Evolutionary conservation across 2,888 invertebrate genomes (phyloP), one percentile per base, ranked within the genome.

Genomic region (Nemotelus nigrinus): DNA sequence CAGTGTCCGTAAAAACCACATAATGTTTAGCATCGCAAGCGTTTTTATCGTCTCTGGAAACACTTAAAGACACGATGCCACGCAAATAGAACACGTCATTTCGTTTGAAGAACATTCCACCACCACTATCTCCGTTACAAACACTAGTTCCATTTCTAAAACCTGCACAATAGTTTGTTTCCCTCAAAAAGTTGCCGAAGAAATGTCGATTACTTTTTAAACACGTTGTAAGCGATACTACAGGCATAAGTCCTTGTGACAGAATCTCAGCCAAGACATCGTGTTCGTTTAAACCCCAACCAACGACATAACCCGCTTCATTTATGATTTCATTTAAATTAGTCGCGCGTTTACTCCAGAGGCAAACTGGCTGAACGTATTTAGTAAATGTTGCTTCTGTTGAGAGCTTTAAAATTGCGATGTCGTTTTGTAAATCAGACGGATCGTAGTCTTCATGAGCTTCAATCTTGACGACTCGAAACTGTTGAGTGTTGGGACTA

Each of bases 61-160:
- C 76, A 43, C 78, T 76, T 39, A 80, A 39, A 7, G 81, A 81
- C n/a, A 80, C 80, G 53, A 81, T 79, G 7, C 81, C 81, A 10
- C 81, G 68, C 45, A 81, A 41, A 60, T 77, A 72, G 53, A 68
- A 81, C 41, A 58, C 50, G n/a, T 50, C 55, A 60, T 78, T 58
- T 3, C 57, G 25, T 75, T 78, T 70, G 3, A 90, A 84, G 41
- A 85, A 81, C 80, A 89, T 86, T 0, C 88, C 89, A 60, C 89
- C 88, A 1, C 90, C 90, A 74, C 89, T 89, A 80, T 89, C 89
- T 1, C 89, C 89, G 60, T 89, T 89, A 80, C 89, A 90, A 3
- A 88, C 88, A 76, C 89, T 89, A 3, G 86, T 88, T n/a, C 81
- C 81, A 70, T 81, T 81, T 45, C 78, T 57, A 76, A 70, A 80